Evolutionary conservation across 2,113 vertebrate genomes (phyloP), one percentile per base, ranked within the genome.

Genomic region (Hiodon alosoides): DNA sequence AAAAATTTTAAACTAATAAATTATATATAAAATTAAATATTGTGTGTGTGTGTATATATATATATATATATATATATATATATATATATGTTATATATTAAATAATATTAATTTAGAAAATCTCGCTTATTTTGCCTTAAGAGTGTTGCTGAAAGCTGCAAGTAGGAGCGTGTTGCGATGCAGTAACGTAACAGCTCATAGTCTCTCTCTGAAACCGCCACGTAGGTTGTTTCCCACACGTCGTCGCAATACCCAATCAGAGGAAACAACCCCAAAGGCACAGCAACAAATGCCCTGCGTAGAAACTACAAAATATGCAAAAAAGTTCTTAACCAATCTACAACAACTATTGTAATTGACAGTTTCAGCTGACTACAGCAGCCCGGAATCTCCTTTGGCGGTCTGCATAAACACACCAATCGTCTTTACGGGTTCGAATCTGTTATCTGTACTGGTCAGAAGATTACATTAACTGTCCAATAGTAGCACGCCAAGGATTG

Each of bases 321-420:
- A 13, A 6, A 31, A 57, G 8, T 16, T 47, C 13, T 59, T 59
- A 57, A 17, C 51, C 47, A 60, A 16, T 54, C 46, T 9, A 46
- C 84, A 82, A 86, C 83, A 81, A 85, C 84, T 13, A 4, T 69
- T 0, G 0, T 87, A 82, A 91, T 0, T 81, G 90, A 81, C 86
- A 83, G 75, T 5, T 9, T 1, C 0, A 2, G 16, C 0, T 2
- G 4, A 7, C 89, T 0, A 86, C 85, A 82, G 61, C 0, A 0
- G 3, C n/a, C n/a, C 17, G 0, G 31, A 0, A 2, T 0, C 4
- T 4, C 53, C 13, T 73, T 48, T 8, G 31, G 77, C 75, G 64
- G 65, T 52, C n/a, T 11, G 16, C 1, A 64, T 31, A 31, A 50
- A n/a, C 47, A 2, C 2, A 78, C 88, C 85, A 86, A 85, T 89